Conservation (phyloP, 2,888 invertebrate species). For the Arctia plantaginis region DNA sequence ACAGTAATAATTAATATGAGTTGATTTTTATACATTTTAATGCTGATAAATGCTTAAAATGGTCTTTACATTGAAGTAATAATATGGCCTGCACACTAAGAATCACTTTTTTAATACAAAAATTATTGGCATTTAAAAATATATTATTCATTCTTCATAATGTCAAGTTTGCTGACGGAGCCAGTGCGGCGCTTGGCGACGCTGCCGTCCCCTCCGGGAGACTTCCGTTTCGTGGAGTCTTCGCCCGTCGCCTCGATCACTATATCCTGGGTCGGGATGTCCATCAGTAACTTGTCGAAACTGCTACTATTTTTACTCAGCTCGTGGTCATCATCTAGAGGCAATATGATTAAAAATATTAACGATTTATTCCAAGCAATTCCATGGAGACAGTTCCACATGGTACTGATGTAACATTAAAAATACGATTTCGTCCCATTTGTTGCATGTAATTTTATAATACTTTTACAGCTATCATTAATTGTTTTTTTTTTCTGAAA, state of each 20-base stretch:
- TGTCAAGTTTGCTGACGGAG: conserved; percentile 58
- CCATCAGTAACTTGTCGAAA: conserved; percentile 71
- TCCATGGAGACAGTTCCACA: too few species aligned
- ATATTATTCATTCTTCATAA: conserved; percentile 42
- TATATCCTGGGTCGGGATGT: conserved; percentile 73
- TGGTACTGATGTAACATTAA: too few species aligned
- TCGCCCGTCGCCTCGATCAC: conserved; percentile 62
- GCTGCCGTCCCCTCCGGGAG: conserved; percentile 57
- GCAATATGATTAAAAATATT: not conserved
- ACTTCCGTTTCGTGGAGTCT: conserved; percentile 63
- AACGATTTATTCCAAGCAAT: too few species aligned
- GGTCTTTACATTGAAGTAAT: not conserved
- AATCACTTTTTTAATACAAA: not conserved
- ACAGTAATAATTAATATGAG: not conserved
- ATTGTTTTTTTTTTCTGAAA: too few species aligned
- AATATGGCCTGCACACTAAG: not conserved
- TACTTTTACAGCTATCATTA: too few species aligned
- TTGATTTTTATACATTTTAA: not conserved
- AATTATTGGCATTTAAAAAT: not conserved
- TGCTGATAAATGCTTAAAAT: too few species aligned
- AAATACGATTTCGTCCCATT: too few species aligned
- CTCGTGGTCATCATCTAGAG: conserved; percentile 66
- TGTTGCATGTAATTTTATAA: too few species aligned
- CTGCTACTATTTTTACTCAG: conserved; percentile 59
- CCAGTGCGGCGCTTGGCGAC: conserved; percentile 63